Conservation (phyloP, 2,113 vertebrate genomes). For the Origma solitaria region DNA sequence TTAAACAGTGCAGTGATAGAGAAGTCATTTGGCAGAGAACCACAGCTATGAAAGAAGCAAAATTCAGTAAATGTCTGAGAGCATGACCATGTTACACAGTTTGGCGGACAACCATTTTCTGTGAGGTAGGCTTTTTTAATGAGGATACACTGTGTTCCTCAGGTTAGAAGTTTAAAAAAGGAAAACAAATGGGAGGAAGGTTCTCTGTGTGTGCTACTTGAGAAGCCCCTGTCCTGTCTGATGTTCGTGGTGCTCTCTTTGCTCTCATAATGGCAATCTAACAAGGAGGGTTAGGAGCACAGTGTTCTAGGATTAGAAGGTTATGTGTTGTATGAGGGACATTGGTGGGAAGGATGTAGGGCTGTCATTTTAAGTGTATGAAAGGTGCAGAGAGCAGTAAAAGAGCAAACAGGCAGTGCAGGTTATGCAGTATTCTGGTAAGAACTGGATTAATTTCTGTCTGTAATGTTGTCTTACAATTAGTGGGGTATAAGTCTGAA, state of each 20-base stretch:
- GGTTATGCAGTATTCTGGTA: neutral
- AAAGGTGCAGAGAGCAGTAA: neutral
- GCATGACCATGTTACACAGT: neutral
- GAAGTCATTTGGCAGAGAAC: neutral
- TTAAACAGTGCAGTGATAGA: neutral
- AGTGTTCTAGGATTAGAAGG: neutral
- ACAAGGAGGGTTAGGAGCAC: neutral
- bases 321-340: neutral
- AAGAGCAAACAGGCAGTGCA: neutral
- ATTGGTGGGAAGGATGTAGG: neutral
- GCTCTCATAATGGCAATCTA: neutral
- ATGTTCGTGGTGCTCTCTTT: fast-evolving
- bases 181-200: neutral
- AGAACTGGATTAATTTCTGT: neutral
- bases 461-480: neutral
- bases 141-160: neutral
- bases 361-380: neutral
- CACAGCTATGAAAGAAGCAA: neutral
- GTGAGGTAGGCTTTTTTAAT: neutral
- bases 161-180: neutral
- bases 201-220: neutral
- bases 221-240: neutral
- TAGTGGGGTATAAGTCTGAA: neutral
- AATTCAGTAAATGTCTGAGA: neutral
- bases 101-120: neutral